Evolutionary conservation across 2,888 invertebrate species (phyloP).

Genomic region (Crepidodera aurea): DNA sequence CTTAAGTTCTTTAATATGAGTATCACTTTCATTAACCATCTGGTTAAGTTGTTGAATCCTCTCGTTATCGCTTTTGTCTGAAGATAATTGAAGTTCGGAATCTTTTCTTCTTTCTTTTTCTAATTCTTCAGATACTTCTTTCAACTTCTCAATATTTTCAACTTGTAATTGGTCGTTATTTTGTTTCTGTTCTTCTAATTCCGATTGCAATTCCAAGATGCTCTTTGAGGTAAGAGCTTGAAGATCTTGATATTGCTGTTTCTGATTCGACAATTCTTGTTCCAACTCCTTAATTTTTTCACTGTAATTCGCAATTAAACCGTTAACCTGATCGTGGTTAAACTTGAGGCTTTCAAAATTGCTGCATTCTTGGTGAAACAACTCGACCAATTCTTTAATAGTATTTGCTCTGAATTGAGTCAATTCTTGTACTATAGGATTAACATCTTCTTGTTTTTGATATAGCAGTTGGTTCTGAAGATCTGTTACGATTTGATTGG

Average conservation of each 20-base stretch:
- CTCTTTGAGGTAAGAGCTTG: conserved; percentile 37
- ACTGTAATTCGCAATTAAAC: background rate
- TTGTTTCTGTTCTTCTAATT: conserved; percentile 38
- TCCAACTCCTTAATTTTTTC: conserved; percentile 14
- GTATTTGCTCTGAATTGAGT: conserved; percentile 6
- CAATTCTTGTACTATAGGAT: conserved; percentile 19
- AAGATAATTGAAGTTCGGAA: conserved; percentile 25
- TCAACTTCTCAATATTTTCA: conserved; percentile 44
- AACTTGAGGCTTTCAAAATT: background rate
- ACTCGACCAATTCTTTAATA: conserved; percentile 7
- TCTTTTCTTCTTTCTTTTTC: conserved; percentile 48
- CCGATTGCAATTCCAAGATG: conserved; percentile 46
- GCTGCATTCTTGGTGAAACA: background rate
- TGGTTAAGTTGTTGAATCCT: conserved; percentile 14
- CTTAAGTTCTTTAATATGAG: no score
- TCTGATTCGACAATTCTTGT: conserved; percentile 14
- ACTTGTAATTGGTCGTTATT: conserved; percentile 35
- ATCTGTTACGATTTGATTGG: conserved; percentile 1
- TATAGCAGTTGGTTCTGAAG: conserved; percentile 12
- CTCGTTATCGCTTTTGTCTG: background rate
- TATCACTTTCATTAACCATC: no score
- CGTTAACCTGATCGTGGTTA: background rate
- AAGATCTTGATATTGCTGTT: conserved; percentile 19
- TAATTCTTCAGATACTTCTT: no score
- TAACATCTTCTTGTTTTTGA: background rate